Evolutionary conservation across 2,888 invertebrate genomes (phyloP), one percentile per base, ranked within the genome.

Genomic region (Phasia obesa): DNA sequence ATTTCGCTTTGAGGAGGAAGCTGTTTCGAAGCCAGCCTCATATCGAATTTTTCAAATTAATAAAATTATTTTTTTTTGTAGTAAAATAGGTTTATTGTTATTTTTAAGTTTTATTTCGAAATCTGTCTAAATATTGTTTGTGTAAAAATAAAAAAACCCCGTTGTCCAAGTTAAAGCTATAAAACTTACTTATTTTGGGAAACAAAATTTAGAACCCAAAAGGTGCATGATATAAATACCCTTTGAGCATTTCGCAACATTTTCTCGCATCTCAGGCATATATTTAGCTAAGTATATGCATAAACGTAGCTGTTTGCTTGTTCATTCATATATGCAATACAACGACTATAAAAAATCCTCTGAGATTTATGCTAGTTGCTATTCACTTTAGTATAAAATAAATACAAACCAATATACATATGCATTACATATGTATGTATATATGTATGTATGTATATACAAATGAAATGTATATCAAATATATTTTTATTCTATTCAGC

Each of bases 281-380:
- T 44, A 25, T 25, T 31, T 19, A 19, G 31, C n/a, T 17, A 27
- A 5, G 13, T 55, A 49, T 4, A n/a, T 59, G 15, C 25, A 38
- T 11, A 35, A 35, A 11, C 35, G 11, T 35, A 35, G 6, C 6
- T 60, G 27, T 27, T 9, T 59, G 51, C 23, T n/a, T 17, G 13
- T 35, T 38, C 25, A 38, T 65, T 47, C 55, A 44, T 67, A 49
- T 15, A 15, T 9, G n/a, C 27, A 62, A 6, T 38, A 17, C 9
- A 69, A 23, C 35, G 9, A 44, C 44, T 44, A 44, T 35, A 53
- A 23, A 79, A 73, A 70, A 81, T 76, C 75, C 65, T 71, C 70
- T 44, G 65, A 71, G 76, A 81, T 81, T 76, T 76, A 59, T 76
- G 65, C 44, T 53, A 70, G 65, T 65, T 65, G 19, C 42, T 42